Percentiles rank a stretch among this genome's conserved stretches.
Evolutionary conservation across 2,888 invertebrate genomes (phyloP).

Genomic region (Diogma glabrata): DNA sequence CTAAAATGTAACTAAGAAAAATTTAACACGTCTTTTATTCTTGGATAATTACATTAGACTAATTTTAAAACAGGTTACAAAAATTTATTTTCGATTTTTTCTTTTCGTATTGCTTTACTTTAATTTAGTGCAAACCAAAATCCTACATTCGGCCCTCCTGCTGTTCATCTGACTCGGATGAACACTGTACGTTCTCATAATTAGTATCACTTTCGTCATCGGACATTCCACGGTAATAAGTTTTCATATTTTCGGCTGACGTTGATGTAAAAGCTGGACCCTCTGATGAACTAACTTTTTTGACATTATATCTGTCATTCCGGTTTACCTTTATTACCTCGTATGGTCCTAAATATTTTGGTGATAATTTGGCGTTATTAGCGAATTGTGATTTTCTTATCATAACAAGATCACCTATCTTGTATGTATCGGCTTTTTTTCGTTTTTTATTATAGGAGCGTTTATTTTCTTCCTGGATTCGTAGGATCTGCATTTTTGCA

Average conservation of each 20-base stretch:
- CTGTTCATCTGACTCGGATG: too few species aligned
- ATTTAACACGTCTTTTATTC: too few species aligned
- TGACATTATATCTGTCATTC: constrained; percentile 16
- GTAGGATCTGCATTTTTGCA: constrained; percentile 18
- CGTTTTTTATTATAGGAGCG: constrained; percentile 3
- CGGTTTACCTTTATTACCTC: constrained; percentile 13
- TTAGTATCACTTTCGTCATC: not conserved
- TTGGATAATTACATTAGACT: too few species aligned
- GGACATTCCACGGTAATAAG: not conserved
- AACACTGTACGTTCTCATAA: too few species aligned
- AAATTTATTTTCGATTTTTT: too few species aligned
- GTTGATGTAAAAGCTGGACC: constrained; percentile 13
- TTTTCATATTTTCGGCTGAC: constrained; percentile 15
- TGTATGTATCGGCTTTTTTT: not conserved
- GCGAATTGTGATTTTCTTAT: constrained; percentile 13
- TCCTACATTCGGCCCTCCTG: too few species aligned
- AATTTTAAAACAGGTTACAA: too few species aligned
- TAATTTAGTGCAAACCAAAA: too few species aligned
- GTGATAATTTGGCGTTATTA: constrained; percentile 15
- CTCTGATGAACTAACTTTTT: constrained; percentile 16
- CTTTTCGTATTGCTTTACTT: too few species aligned
- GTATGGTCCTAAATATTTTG: constrained; percentile 15
- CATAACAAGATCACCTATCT: constrained; percentile 12
- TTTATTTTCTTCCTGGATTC: constrained; percentile 13
- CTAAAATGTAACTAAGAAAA: too few species aligned